Evolutionary conservation across 2,888 invertebrate species (phyloP).

Genomic region (Podabrus alpinus): DNA sequence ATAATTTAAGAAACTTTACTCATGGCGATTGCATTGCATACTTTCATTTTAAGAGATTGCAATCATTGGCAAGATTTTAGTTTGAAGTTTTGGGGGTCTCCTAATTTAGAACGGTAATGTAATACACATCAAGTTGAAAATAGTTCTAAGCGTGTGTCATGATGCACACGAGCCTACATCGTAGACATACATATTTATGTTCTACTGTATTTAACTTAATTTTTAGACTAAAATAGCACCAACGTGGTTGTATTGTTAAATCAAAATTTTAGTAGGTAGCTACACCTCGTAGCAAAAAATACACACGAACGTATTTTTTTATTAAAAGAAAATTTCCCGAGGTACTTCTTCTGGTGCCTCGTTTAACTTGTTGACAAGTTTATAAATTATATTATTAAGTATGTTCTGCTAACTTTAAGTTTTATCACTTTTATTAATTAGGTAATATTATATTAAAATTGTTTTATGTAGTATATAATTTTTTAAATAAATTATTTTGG

Average conservation of each 20-base stretch:
- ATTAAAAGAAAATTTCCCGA: background rate
- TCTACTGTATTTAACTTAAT: conserved; percentile 8
- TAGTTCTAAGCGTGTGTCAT: conserved; percentile 59
- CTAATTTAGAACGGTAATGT: conserved; percentile 65
- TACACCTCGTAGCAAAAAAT: background rate
- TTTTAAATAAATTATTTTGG: background rate
- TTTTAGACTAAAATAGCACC: conserved; percentile 6
- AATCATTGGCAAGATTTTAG: conserved; percentile 33
- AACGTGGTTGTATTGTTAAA: background rate
- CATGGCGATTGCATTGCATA: background rate
- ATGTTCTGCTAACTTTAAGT: background rate
- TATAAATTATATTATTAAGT: background rate
- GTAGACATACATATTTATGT: background rate
- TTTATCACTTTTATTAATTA: background rate
- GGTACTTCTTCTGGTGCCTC: background rate
- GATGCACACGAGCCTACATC: conserved; percentile 58
- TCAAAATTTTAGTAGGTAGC: background rate
- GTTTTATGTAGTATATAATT: background rate
- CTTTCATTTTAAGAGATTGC: conserved; percentile 6
- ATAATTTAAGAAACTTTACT: background rate
- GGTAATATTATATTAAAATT: background rate
- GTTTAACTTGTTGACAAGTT: background rate
- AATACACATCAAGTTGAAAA: conserved; percentile 62
- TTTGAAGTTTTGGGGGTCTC: conserved; percentile 41
- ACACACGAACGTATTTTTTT: background rate